Percentiles rank a stretch among this genome's conserved stretches.
These are phyloP conservation scores for Limenitis camilla DNA, from an alignment of 2,888 invertebrate genomes.

Conservation along the genomic window DNA sequence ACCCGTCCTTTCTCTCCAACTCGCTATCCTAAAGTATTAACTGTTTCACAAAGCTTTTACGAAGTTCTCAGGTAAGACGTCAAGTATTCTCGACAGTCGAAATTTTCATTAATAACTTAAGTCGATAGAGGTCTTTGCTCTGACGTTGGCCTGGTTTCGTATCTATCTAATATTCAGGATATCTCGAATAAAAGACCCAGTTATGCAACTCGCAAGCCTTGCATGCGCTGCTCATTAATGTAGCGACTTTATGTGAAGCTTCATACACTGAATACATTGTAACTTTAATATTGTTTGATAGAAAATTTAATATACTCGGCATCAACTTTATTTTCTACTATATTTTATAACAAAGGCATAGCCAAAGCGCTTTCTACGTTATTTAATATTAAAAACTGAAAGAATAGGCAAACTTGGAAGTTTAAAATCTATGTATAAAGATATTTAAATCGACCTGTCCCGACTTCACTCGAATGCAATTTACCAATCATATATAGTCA, in stretches of 20 bases:
- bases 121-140: slow-evolving; percentile 12
- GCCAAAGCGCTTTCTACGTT: too few relatives aligned
- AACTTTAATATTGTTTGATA: slow-evolving; percentile 1
- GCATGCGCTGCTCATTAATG: slow-evolving; percentile 5
- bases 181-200: slow-evolving; percentile 12
- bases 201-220: slow-evolving; percentile 4
- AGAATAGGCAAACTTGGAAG: too few relatives aligned
- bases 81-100: slow-evolving; percentile 8
- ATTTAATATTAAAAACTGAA: too few relatives aligned
- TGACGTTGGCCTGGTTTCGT: slow-evolving; percentile 13
- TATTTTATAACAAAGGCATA: too few relatives aligned
- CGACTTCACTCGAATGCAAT: too few relatives aligned
- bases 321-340: too few relatives aligned
- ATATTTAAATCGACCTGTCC: too few relatives aligned
- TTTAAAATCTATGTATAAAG: too few relatives aligned
- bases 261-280: slow-evolving; percentile 2
- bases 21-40: neutral
- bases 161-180: slow-evolving; percentile 12
- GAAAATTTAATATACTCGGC: neutral
- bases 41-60: neutral
- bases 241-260: slow-evolving; percentile 6
- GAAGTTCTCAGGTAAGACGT: neutral
- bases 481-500: too few relatives aligned
- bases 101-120: slow-evolving; percentile 16
- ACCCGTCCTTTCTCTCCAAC: neutral